phyloP scores from a whole-genome alignment of 1,140 invertebrate genomes.

The Heliconius eleuchia region DNA sequence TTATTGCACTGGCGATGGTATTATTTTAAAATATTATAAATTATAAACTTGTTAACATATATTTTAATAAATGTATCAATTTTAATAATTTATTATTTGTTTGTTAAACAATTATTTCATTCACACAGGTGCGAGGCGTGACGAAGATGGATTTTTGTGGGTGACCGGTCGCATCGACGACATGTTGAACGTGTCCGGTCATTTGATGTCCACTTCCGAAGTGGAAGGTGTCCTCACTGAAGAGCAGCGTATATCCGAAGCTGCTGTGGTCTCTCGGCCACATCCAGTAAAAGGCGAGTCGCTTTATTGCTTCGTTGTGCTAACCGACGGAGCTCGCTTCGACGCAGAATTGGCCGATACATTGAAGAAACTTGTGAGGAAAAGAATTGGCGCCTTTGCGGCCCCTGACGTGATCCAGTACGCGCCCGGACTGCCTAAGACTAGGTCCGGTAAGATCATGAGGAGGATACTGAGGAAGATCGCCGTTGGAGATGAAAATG shows the following conservation, averaged over 20 bases:
- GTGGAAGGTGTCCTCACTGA: slow-evolving; percentile 95
- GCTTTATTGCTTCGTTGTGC: slow-evolving; percentile 97
- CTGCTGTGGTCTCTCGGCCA: slow-evolving; percentile 96
- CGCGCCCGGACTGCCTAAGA: slow-evolving; percentile 96
- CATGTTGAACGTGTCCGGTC: slow-evolving; percentile 98
- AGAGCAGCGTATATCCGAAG: slow-evolving; percentile 92
- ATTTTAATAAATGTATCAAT: no score
- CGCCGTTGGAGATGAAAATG: slow-evolving; percentile 91
- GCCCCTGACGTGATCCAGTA: slow-evolving; percentile 96
- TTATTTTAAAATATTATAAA: slow-evolving; percentile 26
- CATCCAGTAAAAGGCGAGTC: slow-evolving; percentile 98
- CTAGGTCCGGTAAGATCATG: slow-evolving; percentile 99
- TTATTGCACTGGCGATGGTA: slow-evolving; percentile 98
- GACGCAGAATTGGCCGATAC: slow-evolving; percentile 87
- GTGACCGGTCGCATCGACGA: slow-evolving; percentile 98
- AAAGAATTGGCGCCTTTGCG: slow-evolving; percentile 97
- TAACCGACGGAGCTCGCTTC: slow-evolving; percentile 88
- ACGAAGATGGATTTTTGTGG: slow-evolving; percentile 97
- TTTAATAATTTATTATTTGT: no score
- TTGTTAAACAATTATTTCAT: not conserved
- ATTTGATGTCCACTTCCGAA: slow-evolving; percentile 98
- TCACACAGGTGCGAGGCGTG: slow-evolving; percentile 89
- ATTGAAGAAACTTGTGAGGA: slow-evolving; percentile 92
- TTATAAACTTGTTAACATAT: no score
- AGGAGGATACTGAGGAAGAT: slow-evolving; percentile 96